Base-by-base conservation (phyloP, 2,888 invertebrate species). In the Tachina grossa region DNA sequence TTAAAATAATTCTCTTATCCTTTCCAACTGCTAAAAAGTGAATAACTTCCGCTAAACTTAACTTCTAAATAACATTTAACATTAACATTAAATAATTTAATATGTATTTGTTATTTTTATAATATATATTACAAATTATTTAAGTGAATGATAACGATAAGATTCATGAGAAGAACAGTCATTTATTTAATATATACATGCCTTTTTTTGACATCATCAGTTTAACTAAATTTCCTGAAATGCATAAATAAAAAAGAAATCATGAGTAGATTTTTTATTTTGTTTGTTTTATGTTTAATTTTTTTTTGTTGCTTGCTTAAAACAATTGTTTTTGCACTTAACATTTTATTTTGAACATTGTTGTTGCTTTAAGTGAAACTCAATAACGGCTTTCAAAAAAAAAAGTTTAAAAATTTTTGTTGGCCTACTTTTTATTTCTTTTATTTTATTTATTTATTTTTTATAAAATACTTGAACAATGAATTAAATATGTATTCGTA, bases 51-150 rank as follows among this genome's bases (percentile, higher is more conserved):
- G 14, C 55, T 57, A 8, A 11, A 31, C 39, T 39, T 2, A 59
- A 59, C 6, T 39, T 59, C 39, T 57, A 57, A n/a, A 39, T 59
- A 39, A 59, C 22, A 11, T 19, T 4, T 31, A 31, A 4, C n/a
- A n/a, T n/a, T n/a, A n/a, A n/a, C n/a, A n/a, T n/a, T n/a, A n/a
- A n/a, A n/a, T n/a, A n/a, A n/a, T n/a, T n/a, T n/a, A n/a, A n/a
- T n/a, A n/a, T n/a, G n/a, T n/a, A 22, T 22, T 57, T 57, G 22
- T 59, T 39, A 59, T 39, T 59, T 31, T 59, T 59, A 59, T 77
- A 66, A 66, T 14, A 72, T 69, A 66, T 19, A 72, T 75, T 79
- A 49, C 68, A 19, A 79, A 79, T 82, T 69, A 19, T 57, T 39
- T 39, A 19, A 22, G 43, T 45, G 55, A 65, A 75, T 55, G 45